Evolutionary conservation across 2,113 vertebrate species (phyloP).

Genomic region (Eretmochelys imbricata): DNA sequence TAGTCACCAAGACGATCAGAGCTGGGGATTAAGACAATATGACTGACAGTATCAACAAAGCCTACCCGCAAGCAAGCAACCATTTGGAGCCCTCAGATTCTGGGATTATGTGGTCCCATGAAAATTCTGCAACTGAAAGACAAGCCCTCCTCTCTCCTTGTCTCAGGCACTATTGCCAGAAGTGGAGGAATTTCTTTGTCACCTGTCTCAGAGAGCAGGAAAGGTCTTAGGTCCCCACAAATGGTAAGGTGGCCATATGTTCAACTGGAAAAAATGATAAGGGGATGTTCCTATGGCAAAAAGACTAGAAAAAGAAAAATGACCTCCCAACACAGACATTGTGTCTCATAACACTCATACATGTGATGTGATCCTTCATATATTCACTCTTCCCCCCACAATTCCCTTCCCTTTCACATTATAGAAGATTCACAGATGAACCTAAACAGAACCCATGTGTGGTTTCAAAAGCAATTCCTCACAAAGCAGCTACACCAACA

Average conservation of each 20-base stretch:
- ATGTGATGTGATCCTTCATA: not conserved
- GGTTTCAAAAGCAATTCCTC: not conserved
- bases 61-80: not conserved
- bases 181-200: not conserved
- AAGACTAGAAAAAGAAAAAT: not conserved
- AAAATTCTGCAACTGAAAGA: not conserved
- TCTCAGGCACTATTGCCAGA: not conserved
- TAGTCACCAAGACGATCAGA: not conserved
- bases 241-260: not conserved
- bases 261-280: not conserved
- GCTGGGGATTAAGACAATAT: not conserved
- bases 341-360: not conserved
- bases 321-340: not conserved
- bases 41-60: fast-evolving
- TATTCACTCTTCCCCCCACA: not conserved
- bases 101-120: not conserved
- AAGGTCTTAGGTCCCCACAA: not conserved
- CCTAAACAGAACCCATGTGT: no score
- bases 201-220: not conserved
- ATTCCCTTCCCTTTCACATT: no score
- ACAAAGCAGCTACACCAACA: not conserved
- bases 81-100: not conserved
- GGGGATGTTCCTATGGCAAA: not conserved
- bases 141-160: not conserved
- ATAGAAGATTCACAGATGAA: no score